Conservation (phyloP, 1,140 invertebrate species). For the Eciton burchellii region DNA sequence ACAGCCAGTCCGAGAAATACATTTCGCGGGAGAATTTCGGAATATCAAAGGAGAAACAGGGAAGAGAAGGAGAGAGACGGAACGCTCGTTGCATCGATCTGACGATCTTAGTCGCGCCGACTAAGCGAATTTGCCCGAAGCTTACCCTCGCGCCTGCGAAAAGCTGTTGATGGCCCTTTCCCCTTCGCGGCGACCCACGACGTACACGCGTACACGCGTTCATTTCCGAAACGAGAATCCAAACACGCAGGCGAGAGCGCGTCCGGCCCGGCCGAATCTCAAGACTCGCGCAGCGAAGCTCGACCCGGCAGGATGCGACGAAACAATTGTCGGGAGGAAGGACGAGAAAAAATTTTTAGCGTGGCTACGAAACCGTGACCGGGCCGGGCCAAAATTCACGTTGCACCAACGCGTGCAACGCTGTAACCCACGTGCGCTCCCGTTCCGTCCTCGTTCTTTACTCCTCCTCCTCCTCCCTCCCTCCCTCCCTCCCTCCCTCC, state of each 20-base stretch:
- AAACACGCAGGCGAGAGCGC: neutral
- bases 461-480: constrained; percentile 17
- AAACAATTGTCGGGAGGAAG: constrained; percentile 83
- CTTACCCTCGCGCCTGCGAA: too few species aligned
- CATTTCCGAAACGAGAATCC: too few species aligned
- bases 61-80: constrained; percentile 46
- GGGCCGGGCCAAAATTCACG: constrained; percentile 77
- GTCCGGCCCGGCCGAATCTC: constrained; percentile 66
- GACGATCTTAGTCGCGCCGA: too few species aligned
- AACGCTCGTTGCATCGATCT: too few species aligned
- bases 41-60: constrained; percentile 53
- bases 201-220: too few species aligned
- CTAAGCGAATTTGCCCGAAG: too few species aligned
- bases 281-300: constrained; percentile 78
- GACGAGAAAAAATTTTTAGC: constrained; percentile 78
- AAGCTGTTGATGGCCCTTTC: too few species aligned
- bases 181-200: too few species aligned
- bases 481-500: neutral
- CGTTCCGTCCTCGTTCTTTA: constrained; percentile 34
- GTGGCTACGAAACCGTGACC: constrained; percentile 80
- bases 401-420: constrained; percentile 25
- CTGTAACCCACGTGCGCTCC: constrained; percentile 40
- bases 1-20: constrained; percentile 54
- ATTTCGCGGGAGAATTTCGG: constrained; percentile 54
- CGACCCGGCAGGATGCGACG: constrained; percentile 81